A percentile compares a stretch with the other conserved stretches of the same genome.
Conservation (phyloP, 2,888 invertebrate genomes). For the Aplocera efformata region DNA sequence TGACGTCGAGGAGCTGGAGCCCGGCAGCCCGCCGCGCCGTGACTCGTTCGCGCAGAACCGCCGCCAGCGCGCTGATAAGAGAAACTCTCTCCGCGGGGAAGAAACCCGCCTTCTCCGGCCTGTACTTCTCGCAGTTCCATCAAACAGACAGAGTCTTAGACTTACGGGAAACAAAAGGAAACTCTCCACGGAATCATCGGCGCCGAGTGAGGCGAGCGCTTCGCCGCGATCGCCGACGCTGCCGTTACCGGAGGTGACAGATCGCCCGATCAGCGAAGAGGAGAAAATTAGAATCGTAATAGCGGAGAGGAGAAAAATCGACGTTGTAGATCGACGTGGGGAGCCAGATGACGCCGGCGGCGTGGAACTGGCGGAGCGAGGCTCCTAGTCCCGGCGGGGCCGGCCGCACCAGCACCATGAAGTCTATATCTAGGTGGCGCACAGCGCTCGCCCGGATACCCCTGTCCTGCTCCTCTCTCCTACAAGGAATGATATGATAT, state of each 20-base stretch:
- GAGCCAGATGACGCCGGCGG: slow-evolving; percentile 58
- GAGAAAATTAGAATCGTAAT: slow-evolving; percentile 82
- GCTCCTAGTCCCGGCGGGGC: slow-evolving; percentile 77
- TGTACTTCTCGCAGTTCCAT: slow-evolving; percentile 63
- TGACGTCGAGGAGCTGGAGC: slow-evolving; percentile 74
- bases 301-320: slow-evolving; percentile 81
- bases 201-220: slow-evolving; percentile 46
- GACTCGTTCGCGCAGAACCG: slow-evolving; percentile 75
- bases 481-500: slow-evolving; percentile 51
- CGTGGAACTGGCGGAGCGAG: slow-evolving; percentile 67
- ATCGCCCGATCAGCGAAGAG: slow-evolving; percentile 60
- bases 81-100: slow-evolving; percentile 68
- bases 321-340: slow-evolving; percentile 46
- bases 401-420: slow-evolving; percentile 77
- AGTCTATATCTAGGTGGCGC: slow-evolving; percentile 67
- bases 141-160: slow-evolving; percentile 49
- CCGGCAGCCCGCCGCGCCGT: slow-evolving; percentile 67
- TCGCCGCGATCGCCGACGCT: slow-evolving; percentile 39
- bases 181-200: slow-evolving; percentile 56
- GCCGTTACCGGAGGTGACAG: slow-evolving; percentile 40
- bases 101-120: slow-evolving; percentile 69
- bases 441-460: slow-evolving; percentile 28
- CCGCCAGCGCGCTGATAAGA: slow-evolving; percentile 67
- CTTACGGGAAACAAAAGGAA: slow-evolving; percentile 48
- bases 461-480: slow-evolving; percentile 37